A percentile compares a stretch with the other conserved stretches of the same genome.
Evolutionary conservation across 2,888 invertebrate species (phyloP).

Genomic region (Melipona bicolor): DNA sequence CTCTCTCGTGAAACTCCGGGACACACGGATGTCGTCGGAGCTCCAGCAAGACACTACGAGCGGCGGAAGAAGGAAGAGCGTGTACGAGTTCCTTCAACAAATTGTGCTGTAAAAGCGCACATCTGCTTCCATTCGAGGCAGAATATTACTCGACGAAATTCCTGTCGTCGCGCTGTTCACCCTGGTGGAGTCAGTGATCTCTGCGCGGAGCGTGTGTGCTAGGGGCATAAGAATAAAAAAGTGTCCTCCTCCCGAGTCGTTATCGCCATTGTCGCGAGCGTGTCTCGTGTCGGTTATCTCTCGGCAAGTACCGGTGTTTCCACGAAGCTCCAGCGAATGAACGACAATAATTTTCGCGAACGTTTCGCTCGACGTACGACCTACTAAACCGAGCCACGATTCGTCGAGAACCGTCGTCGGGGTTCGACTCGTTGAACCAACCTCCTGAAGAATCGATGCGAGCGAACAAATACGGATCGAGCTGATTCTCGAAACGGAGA

Average conservation of each 20-base stretch:
- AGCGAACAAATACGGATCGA: slow-evolving; percentile 1
- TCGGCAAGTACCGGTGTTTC: slow-evolving; percentile 10
- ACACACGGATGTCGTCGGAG: slow-evolving; percentile 18
- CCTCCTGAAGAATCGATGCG: slow-evolving; percentile 7
- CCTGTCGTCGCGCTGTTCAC: not conserved
- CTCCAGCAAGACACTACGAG: not conserved
- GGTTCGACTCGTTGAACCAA: not conserved
- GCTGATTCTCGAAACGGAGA: slow-evolving; percentile 3
- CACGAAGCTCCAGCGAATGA: not conserved
- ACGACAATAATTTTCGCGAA: slow-evolving; percentile 37
- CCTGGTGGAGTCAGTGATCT: not conserved
- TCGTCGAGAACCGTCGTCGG: not conserved
- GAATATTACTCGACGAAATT: not conserved
- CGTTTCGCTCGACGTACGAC: slow-evolving; percentile 7
- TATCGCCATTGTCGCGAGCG: slow-evolving; percentile 63
- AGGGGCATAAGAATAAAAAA: not conserved
- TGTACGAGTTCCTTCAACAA: not conserved
- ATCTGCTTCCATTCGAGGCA: not conserved
- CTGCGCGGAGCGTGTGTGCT: not conserved
- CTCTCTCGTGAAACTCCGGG: not conserved
- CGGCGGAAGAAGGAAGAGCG: not conserved
- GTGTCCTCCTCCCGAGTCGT: slow-evolving; percentile 20
- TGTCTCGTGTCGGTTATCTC: not conserved
- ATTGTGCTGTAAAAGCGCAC: not conserved
- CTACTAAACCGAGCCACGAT: slow-evolving; percentile 1